A percentile compares a stretch with the other conserved stretches of the same genome.
These are phyloP conservation scores for Drosophila incognita DNA, from an alignment of 2,888 invertebrate genomes.

Conservation along the genomic window DNA sequence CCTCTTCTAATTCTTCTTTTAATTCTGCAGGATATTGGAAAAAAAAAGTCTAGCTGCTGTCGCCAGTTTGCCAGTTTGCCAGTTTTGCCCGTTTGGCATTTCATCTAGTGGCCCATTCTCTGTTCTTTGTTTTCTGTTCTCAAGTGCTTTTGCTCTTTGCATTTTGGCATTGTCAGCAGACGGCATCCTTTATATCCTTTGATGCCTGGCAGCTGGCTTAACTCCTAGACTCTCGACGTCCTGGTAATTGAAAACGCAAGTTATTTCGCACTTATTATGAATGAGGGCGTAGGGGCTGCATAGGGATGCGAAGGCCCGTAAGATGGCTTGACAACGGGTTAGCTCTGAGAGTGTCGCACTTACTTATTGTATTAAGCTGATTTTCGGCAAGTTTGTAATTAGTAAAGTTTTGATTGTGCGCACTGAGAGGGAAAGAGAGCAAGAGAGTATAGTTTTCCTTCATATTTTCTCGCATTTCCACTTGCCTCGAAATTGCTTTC, in stretches of 20 bases:
- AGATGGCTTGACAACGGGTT: slow-evolving; percentile 12
- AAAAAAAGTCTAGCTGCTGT: slow-evolving; percentile 39
- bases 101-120: slow-evolving; percentile 16
- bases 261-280: slow-evolving; percentile 76
- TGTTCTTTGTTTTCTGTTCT: slow-evolving; percentile 46
- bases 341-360: slow-evolving; percentile 54
- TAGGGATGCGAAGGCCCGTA: not conserved
- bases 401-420: slow-evolving; percentile 82
- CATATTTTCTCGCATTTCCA: slow-evolving; percentile 51
- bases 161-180: slow-evolving; percentile 80
- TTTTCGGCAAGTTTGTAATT: slow-evolving; percentile 83
- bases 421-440: slow-evolving; percentile 12
- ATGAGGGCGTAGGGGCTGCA: slow-evolving; percentile 1
- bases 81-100: slow-evolving; percentile 6
- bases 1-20: not conserved
- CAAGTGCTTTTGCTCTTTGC: slow-evolving; percentile 76
- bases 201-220: slow-evolving; percentile 66
- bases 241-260: slow-evolving; percentile 83
- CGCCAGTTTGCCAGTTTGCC: slow-evolving; percentile 22
- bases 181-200: slow-evolving; percentile 68
- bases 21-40: slow-evolving; percentile 10
- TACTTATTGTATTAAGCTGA: slow-evolving; percentile 82
- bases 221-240: slow-evolving; percentile 25
- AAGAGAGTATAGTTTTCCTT: slow-evolving; percentile 26
- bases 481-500: slow-evolving; percentile 67